Base-by-base conservation (phyloP, 2,888 invertebrate species). In the Drosophila nr. fundita region DNA sequence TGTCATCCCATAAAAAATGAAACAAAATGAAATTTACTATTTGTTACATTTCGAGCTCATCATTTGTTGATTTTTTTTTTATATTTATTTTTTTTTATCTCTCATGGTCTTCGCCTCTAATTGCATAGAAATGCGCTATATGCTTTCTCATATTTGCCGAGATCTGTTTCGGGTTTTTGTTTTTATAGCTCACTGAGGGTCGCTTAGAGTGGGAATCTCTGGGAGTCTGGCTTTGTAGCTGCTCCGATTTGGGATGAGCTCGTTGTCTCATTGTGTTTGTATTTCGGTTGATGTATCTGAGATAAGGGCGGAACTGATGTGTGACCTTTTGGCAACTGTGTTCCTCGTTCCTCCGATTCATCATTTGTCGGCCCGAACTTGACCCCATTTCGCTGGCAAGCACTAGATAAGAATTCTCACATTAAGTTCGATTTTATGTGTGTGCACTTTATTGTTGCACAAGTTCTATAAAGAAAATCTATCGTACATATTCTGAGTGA, bases 31-130 rank as follows among this genome's bases (percentile, higher is more conserved):
- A 69, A 67, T 80, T 74, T 76, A 79, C 73, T 83, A 71, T 88
- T 88, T 83, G 89, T 77, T 89, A 86, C 74, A 88, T 68, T 87
- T 83, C 66, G 68, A 61, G 68, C 81, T 72, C 78, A 88, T 77
- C 81, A 69, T 52, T 76, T 73, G 38, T 50, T 36, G 48, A 55
- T 38, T 40, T 73, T 50, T 64, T 24, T 50, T 21, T 42, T n/a
- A 13, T 24, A 10, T 6, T n/a, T 21, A 21, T 24, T 6, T 34
- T 54, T 68, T 60, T 82, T 63, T 78, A 75, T 87, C 60, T 73
- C 71, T 59, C 70, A 48, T 70, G 87, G 81, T 40, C 80, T 76
- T 64, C 74, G 83, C 27, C 77, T 74, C 71, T 89, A 89, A 85
- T 85, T 85, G 88, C 83, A 77, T 74, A 68, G 70, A 83, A 81